Conservation (phyloP, 2,113 vertebrate genomes). For the Sinocyclocheilus rhinocerous region DNA sequence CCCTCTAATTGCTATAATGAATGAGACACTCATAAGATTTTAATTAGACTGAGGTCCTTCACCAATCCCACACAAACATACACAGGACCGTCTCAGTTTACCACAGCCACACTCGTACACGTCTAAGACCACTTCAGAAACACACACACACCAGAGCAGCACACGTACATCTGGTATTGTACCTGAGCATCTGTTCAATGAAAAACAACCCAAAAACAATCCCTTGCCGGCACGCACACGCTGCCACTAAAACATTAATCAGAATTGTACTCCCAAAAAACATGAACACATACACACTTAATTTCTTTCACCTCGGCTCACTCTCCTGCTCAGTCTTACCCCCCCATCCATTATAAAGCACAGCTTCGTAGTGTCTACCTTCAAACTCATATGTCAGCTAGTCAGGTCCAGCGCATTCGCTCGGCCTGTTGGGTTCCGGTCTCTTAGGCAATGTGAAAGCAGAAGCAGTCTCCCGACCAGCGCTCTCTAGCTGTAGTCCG, state of each 20-base stretch:
- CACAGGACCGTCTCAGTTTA: conserved; percentile 25
- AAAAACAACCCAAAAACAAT: conserved; percentile 35
- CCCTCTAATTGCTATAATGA: conserved; percentile 73
- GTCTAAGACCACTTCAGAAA: conserved; percentile 5
- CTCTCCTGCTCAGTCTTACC: conserved; percentile 19
- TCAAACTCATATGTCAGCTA: conserved; percentile 59
- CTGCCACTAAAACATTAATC: conserved; percentile 32
- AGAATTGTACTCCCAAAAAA: conserved; percentile 14
- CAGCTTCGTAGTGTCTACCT: conserved; percentile 52
- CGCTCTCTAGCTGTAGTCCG: conserved; percentile 62
- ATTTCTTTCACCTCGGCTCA: conserved; percentile 23
- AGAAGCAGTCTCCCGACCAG: conserved; percentile 59
- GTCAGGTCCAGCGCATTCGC: conserved; percentile 54
- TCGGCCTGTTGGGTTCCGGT: conserved; percentile 50
- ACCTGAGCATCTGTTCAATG: conserved; percentile 29
- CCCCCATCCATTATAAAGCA: conserved; percentile 45
- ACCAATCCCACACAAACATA: conserved; percentile 49
- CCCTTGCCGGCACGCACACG: conserved; percentile 15
- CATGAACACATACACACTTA: conserved; percentile 20
- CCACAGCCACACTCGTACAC: conserved; percentile 1
- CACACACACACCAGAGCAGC: conserved; percentile 40
- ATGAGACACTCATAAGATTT: conserved; percentile 72
- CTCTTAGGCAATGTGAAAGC: conserved; percentile 49
- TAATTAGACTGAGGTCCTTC: conserved; percentile 68
- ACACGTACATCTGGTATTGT: conserved; percentile 27